Percentiles rank a stretch among this genome's conserved stretches.
Evolutionary conservation across 2,113 vertebrate genomes (phyloP).

Genomic region (Lota lota): DNA sequence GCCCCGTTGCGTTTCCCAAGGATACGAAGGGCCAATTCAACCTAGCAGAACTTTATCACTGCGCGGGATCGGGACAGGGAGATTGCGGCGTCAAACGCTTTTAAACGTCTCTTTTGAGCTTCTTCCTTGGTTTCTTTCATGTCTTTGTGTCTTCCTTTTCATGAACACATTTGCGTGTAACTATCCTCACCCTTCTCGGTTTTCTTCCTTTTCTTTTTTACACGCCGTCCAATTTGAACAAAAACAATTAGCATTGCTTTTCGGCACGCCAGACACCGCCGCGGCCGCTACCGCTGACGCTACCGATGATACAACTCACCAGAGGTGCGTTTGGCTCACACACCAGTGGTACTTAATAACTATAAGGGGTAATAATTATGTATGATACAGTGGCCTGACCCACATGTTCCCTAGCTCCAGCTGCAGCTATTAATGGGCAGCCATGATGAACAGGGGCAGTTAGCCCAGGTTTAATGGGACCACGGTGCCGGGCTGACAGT

Average conservation of each 20-base stretch:
- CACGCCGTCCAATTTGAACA: background rate
- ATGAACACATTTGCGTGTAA: background rate
- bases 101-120: conserved; percentile 10
- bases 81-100: conserved; percentile 11
- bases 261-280: background rate
- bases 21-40: conserved; percentile 77
- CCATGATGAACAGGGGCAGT: conserved; percentile 66
- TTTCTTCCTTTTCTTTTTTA: background rate
- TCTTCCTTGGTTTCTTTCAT: background rate
- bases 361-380: conserved; percentile 8
- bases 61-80: background rate
- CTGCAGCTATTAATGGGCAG: conserved; percentile 53
- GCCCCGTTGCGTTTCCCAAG: conserved; percentile 66
- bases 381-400: conserved; percentile 34
- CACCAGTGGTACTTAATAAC: no score
- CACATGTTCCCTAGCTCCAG: conserved; percentile 32
- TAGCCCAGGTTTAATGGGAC: conserved; percentile 73
- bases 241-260: background rate
- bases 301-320: no score
- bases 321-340: no score
- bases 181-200: background rate
- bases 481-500: conserved; percentile 67
- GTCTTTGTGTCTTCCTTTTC: background rate
- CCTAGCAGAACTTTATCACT: conserved; percentile 75
- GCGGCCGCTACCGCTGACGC: background rate